These are phyloP conservation scores for Acheta domesticus DNA, from an alignment of 2,888 invertebrate species.

Conservation along the genomic window DNA sequence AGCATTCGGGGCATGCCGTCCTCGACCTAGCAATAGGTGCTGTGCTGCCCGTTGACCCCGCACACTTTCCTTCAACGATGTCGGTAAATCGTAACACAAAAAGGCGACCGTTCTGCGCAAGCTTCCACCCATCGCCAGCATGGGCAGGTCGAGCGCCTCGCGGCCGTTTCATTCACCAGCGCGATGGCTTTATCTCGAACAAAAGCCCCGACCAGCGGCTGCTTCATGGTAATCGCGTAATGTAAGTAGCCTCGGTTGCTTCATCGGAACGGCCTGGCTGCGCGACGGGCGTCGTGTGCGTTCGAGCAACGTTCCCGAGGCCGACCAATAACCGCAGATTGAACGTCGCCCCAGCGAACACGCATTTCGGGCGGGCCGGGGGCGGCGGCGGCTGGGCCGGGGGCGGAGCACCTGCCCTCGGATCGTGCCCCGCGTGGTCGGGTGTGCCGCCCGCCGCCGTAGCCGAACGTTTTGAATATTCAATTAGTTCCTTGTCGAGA, in stretches of 20 bases:
- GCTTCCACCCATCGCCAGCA: too few species aligned
- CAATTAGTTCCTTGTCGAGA: constrained; percentile 18
- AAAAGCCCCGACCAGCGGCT: not conserved
- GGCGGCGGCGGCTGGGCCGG: not conserved
- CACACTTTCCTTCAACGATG: too few species aligned
- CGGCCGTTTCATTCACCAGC: not conserved
- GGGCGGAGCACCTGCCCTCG: not conserved
- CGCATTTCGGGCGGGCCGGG: not conserved
- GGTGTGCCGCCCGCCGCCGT: not conserved
- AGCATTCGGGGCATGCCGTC: too few species aligned
- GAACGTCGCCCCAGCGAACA: not conserved
- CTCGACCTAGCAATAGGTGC: too few species aligned
- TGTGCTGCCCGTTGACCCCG: too few species aligned
- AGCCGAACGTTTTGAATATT: constrained; percentile 2
- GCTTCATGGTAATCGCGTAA: constrained; percentile 7
- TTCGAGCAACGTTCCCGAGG: not conserved
- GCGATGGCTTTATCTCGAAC: not conserved
- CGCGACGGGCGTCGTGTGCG: not conserved
- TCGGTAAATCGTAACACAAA: too few species aligned
- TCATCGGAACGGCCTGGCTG: not conserved
- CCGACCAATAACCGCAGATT: not conserved
- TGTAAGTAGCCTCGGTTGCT: not conserved
- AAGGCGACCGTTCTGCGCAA: too few species aligned
- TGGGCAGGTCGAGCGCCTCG: too few species aligned
- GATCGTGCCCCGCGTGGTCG: not conserved